Base-by-base conservation (phyloP, 1,140 invertebrate species). In the Ylistrum balloti region DNA sequence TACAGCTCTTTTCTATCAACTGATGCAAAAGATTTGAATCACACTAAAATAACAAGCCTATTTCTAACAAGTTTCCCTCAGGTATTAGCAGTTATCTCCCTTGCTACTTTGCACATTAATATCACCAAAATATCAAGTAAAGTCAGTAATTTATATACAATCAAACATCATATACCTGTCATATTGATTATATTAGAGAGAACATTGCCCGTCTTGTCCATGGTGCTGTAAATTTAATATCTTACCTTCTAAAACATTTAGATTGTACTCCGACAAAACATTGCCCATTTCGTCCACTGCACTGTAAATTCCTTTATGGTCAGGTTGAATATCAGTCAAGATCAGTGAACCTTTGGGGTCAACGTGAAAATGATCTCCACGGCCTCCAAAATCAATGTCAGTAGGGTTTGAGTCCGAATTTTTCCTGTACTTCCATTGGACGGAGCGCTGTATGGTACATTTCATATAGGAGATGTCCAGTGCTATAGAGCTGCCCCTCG, bases 401-500 rank as follows among this genome's bases (percentile, higher is more conserved):
- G 56, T 28, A n/a, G 56, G n/a, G 9, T n/a, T 28, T 1, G 56
- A 5, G 17, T 28, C 56, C 0, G 3, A 9, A 0, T 22, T 74
- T 17, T 17, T 9, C 22, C 56, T n/a, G 56, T 74, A 74, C 22
- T 74, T n/a, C 56, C 56, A 74, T n/a, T 28, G 56, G 56, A 74
- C 13, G 0, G 56, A 17, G 2, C 56, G 22, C 56, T 74, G 56
- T 74, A 74, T 74, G 22, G 56, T 74, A 74, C 56, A 74, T 28
- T 74, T 74, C 56, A 74, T 74, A n/a, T 74, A 74, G 22, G 56
- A 74, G n/a, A 74, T 74, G 56, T 74, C 56, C 56, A 74, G 56
- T 28, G 56, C 13, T 74, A 74, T 28, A 28, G 56, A 74, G n/a
- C 56, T 74, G 2, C 56, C 56, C 17, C n/a, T 74, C 1, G 22